Conservation (phyloP, 2,888 invertebrate genomes). For the Zygogramma bicolorata region DNA sequence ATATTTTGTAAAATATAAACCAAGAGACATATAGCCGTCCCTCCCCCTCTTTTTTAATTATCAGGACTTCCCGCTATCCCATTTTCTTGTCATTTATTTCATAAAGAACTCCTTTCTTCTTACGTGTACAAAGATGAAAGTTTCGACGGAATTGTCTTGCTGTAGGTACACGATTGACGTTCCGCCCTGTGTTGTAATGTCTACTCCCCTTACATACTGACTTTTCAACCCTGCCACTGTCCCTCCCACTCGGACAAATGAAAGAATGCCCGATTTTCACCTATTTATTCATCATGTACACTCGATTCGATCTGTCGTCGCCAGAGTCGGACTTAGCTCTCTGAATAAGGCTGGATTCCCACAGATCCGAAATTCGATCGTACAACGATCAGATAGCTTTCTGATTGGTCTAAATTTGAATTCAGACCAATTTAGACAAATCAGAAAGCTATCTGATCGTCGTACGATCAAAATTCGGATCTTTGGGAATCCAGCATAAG, state of each 20-base stretch:
- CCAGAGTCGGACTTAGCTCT: neutral
- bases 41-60: too few relatives aligned
- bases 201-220: neutral
- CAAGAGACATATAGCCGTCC: too few relatives aligned
- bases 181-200: neutral
- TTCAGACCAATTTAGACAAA: too few relatives aligned
- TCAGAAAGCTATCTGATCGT: too few relatives aligned
- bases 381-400: too few relatives aligned
- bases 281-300: constrained; percentile 10
- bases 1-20: too few relatives aligned
- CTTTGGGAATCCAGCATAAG: too few relatives aligned
- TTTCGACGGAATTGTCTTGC: neutral
- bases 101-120: neutral
- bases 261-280: constrained; percentile 15
- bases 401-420: too few relatives aligned
- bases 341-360: neutral
- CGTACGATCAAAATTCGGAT: too few relatives aligned
- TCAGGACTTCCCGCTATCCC: neutral
- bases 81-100: too few relatives aligned
- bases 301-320: constrained; percentile 24
- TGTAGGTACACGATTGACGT: neutral
- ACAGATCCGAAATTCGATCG: too few relatives aligned
- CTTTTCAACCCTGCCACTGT: constrained; percentile 12
- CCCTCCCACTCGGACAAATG: constrained; percentile 7
- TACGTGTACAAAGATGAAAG: neutral